Evolutionary conservation across 1,140 invertebrate genomes (phyloP), one percentile per base, ranked within the genome.

Genomic region (Gonioctena quinquepunctata): DNA sequence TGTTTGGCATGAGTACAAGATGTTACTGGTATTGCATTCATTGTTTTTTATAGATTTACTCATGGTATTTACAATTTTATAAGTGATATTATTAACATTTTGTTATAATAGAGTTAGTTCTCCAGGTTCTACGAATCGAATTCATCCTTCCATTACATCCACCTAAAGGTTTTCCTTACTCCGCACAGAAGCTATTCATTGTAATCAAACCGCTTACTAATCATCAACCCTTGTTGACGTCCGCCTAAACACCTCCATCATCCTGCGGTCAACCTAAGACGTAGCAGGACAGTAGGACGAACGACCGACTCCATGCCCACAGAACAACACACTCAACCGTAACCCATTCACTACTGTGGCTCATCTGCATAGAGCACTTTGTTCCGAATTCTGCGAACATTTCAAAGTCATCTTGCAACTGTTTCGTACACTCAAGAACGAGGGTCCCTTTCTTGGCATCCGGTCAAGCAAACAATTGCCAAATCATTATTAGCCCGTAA

Each of bases 381-480:
- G 33, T 42, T 11, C 2, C 11, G 33, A 42, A n/a, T n/a, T n/a
- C 33, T 42, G 33, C 33, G 33, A 42, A 42, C 33, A n/a, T 42
- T 11, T 42, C 5, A n/a, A 3, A 13, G 13, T 42, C 33, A 42
- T 42, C 13, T 42, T 42, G 33, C 16, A n/a, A 42, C 33, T 42
- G 33, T 42, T 42, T 42, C 33, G n/a, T n/a, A n/a, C n/a, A n/a
- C n/a, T n/a, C n/a, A n/a, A n/a, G n/a, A n/a, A n/a, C n/a, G n/a
- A n/a, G 33, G 11, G 61, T n/a, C 61, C 70, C 63, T 66, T 74
- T 52, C 67, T 28, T 69, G 59, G 65, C 60, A 74, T 60, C 73
- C 69, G 73, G 73, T 70, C 69, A 74, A 74, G 70, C 72, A 74
- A 74, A 74, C 73, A 74, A 74, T 74, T 74, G 66, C 73, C 67